phyloP scores from a whole-genome alignment of 1,140 invertebrate genomes.

The Capitella teleta region DNA sequence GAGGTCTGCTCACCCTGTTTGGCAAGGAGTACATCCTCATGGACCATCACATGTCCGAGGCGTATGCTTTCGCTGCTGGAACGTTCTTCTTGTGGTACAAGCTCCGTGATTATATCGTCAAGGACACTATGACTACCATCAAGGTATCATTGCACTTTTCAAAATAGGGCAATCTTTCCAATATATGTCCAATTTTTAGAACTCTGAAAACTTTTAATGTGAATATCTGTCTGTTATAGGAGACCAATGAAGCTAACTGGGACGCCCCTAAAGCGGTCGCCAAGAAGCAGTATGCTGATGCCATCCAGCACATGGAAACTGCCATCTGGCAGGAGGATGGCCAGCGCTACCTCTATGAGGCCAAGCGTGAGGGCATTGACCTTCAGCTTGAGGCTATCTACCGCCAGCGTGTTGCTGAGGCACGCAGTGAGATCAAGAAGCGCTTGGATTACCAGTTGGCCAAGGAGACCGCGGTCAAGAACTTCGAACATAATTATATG shows the following conservation, averaged over 20 bases:
- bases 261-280: slow-evolving; percentile 14
- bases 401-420: slow-evolving; percentile 61
- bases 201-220: too few relatives aligned
- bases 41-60: too few relatives aligned
- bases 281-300: slow-evolving; percentile 34
- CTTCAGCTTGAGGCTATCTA: slow-evolving; percentile 84
- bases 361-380: slow-evolving; percentile 75
- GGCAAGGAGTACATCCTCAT: slow-evolving; percentile 87
- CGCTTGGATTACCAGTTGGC: slow-evolving; percentile 72
- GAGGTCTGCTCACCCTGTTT: slow-evolving; percentile 66
- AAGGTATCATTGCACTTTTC: too few relatives aligned
- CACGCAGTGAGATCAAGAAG: slow-evolving; percentile 58
- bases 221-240: too few relatives aligned
- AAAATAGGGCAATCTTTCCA: too few relatives aligned
- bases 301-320: slow-evolving; percentile 57
- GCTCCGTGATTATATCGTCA: too few relatives aligned
- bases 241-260: slow-evolving; percentile 9
- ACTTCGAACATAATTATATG: slow-evolving; percentile 83
- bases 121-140: too few relatives aligned
- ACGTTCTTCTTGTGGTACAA: too few relatives aligned
- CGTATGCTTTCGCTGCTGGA: too few relatives aligned
- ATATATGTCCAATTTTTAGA: too few relatives aligned
- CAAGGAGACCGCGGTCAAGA: slow-evolving; percentile 60
- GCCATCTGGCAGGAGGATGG: slow-evolving; percentile 67
- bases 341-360: slow-evolving; percentile 63